Base-by-base conservation (phyloP, 2,888 invertebrate species). In the Cantharis lateralis region DNA sequence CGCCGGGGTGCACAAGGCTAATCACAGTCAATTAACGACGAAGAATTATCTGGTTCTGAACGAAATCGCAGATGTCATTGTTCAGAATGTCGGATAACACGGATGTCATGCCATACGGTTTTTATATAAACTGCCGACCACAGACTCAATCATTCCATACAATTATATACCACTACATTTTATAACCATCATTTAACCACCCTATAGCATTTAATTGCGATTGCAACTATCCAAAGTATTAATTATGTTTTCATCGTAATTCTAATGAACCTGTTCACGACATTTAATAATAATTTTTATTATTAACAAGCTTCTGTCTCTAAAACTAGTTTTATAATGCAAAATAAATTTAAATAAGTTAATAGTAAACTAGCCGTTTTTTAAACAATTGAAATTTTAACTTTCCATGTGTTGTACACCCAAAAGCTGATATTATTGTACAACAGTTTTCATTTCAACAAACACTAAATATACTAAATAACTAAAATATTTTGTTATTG, bases 1-100 rank as follows among this genome's bases (percentile, higher is more conserved):
- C 81, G 80, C 79, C 80, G 80, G 82, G 79, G 81, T 79, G 81
- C 82, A 82, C 81, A 81, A 82, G 82, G 83, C 83, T 85, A 85
- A 86, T 86, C 86, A 85, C 84, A 85, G 85, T 84, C 86, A 86
- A 86, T 86, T 86, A 86, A 84, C 85, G 83, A 80, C 81, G 77
- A 83, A 84, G 84, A 84, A 84, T 83, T 85, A 85, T 85, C 84
- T 84, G 85, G 83, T 83, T 82, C 82, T 85, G 84, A 83, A 81
- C 85, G 83, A 83, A 85, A 84, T 84, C 82, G 82, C 80, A 81
- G 82, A 81, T 83, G 83, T 81, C 83, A 84, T 84, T 84, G 83
- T 84, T 83, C 82, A 79, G 71, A 76, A 80, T 78, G 80, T 78
- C 80, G 80, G 70, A 69, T 76, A 78, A 75, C 74, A 72, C 75